These are phyloP conservation scores for Enteromius unitaeniatus DNA, from an alignment of 2,797 vertebrate genomes.

Conservation along the genomic window DNA sequence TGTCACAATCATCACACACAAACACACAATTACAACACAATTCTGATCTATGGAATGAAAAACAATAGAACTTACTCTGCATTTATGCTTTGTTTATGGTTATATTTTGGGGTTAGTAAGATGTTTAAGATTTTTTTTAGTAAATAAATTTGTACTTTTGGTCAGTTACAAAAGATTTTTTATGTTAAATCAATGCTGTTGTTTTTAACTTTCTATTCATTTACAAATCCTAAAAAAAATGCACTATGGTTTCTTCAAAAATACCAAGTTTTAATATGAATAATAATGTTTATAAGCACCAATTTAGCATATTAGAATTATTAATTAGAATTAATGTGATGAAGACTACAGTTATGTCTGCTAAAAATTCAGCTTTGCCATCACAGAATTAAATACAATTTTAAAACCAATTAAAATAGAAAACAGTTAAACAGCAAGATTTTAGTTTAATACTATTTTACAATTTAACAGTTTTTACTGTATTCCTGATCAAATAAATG, in stretches of 20 bases:
- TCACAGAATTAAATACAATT: background rate
- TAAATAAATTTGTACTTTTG: background rate
- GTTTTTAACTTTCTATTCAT: background rate
- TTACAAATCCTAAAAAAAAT: background rate
- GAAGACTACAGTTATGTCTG: background rate
- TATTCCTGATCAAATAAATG: background rate
- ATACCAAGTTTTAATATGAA: background rate
- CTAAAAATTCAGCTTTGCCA: background rate
- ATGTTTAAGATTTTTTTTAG: too few species aligned
- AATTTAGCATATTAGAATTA: background rate
- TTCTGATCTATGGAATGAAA: background rate
- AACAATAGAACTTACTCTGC: background rate
- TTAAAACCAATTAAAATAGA: background rate
- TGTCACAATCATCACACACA: constrained; percentile 55
- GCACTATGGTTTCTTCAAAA: background rate
- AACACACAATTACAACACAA: background rate
- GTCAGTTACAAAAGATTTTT: background rate
- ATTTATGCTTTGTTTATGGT: background rate
- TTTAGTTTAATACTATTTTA: background rate
- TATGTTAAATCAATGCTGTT: background rate
- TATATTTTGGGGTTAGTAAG: background rate
- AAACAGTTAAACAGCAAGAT: background rate
- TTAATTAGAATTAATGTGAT: background rate
- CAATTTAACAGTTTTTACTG: background rate
- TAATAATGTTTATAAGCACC: background rate